Conservation (phyloP, 2,797 vertebrate genomes). For the Botia almorhae region DNA sequence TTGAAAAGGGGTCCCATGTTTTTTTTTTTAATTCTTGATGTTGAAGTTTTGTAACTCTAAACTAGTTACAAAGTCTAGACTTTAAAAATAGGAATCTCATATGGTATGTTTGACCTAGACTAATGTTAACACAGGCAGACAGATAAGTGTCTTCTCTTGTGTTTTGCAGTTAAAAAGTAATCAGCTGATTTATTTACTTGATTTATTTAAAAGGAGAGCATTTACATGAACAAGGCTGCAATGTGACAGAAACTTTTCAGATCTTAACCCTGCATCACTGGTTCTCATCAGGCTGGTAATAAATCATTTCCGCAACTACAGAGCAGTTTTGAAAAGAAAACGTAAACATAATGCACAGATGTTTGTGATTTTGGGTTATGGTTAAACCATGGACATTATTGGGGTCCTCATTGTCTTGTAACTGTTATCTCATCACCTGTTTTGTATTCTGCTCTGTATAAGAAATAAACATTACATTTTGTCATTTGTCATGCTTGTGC, state of each 20-base stretch:
- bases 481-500: neutral
- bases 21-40: conserved; percentile 9
- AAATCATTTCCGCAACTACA: neutral
- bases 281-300: neutral
- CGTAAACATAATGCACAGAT: neutral
- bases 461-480: conserved; percentile 24
- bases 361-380: neutral
- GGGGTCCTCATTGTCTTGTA: neutral
- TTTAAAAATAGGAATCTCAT: neutral
- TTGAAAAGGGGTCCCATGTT: neutral
- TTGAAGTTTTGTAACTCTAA: neutral
- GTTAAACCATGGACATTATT: neutral
- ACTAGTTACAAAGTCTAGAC: neutral
- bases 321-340: neutral
- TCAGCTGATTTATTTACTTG: neutral
- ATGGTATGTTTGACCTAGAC: neutral
- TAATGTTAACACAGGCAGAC: too few relatives aligned
- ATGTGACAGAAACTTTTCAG: neutral
- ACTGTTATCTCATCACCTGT: neutral
- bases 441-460: conserved; percentile 22
- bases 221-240: too few relatives aligned
- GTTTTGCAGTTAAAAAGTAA: too few relatives aligned
- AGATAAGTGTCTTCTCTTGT: too few relatives aligned
- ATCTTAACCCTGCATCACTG: neutral
- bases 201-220: neutral